Conservation (phyloP, 2,113 vertebrate genomes). For the Elephantulus edwardii region DNA sequence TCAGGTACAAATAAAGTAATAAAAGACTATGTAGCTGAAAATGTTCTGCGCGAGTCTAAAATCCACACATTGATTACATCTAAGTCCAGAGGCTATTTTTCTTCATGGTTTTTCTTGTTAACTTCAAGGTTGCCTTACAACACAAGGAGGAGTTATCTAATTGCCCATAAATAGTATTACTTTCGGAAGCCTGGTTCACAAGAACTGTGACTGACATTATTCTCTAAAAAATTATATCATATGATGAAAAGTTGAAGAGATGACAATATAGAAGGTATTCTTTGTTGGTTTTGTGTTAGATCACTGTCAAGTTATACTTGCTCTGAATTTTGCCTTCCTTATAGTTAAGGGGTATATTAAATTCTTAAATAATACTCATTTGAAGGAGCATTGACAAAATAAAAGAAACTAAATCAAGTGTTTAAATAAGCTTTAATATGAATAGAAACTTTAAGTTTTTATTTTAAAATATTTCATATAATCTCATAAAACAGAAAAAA, state of each 20-base stretch:
- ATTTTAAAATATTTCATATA: constrained; percentile 24
- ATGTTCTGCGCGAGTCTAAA: constrained; percentile 61
- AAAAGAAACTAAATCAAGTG: background rate
- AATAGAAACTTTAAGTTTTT: background rate
- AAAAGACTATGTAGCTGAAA: constrained; percentile 68
- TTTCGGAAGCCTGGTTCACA: constrained; percentile 66
- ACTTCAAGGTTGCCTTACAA: constrained; percentile 57
- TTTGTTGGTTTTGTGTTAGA: constrained; percentile 41
- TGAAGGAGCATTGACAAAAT: background rate
- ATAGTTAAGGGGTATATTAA: background rate
- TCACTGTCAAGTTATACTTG: background rate
- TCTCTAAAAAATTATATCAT: constrained; percentile 67
- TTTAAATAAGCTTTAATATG: constrained; percentile 4
- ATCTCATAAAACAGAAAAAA: background rate
- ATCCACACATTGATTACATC: constrained; percentile 63
- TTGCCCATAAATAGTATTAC: constrained; percentile 64
- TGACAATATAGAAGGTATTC: constrained; percentile 58
- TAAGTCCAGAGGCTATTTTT: constrained; percentile 60
- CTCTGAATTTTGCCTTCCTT: background rate
- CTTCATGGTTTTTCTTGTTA: constrained; percentile 75
- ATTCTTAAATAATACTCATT: background rate
- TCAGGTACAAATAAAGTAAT: constrained; percentile 63
- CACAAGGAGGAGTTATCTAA: constrained; percentile 63
- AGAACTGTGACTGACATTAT: constrained; percentile 68
- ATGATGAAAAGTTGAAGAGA: constrained; percentile 65